Evolutionary conservation across 1,140 invertebrate genomes (phyloP), one percentile per base, ranked within the genome.

Genomic region (Microplitis mediator): DNA sequence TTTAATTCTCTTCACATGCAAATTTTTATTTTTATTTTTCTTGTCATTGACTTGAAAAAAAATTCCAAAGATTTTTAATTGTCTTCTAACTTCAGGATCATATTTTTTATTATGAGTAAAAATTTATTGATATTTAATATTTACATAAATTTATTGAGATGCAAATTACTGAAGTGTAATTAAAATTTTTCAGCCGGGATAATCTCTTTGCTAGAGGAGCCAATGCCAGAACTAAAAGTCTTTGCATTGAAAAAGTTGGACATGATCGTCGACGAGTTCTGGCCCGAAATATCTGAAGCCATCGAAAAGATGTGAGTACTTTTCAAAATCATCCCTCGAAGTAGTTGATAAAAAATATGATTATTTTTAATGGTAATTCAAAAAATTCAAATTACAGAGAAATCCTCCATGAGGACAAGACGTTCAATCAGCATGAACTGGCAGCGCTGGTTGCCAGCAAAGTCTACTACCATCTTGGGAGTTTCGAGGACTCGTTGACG

Each of bases 401-500:
- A 90, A 96, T 97, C 79, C 89, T 99, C 16, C 95, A 98, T 83
- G 98, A 99, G 88, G 95, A 99, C 81, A 91, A 94, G 79, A 87
- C 85, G 11, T 99, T 99, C 81, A 91, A 91, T 31, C 93, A 98
- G 79, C 93, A 95, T 79, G 92, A 98, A 78, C 85, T 99, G 58
- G 98, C 98, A 64, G 97, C 98, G 34, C 90, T 99, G 74, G 96
- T 99, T 32, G 97, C 97, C 4, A 99, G 97, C 76, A 99, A 99
- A 89, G 97, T 99, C 4, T 99, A 99, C 82, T 99, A 98, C 87
- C 97, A 99, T 86, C 89, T 99, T 63, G 97, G 97, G 35, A 95
- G 95, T 4, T 99, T 97, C 88, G 95, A 98, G 84, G 96, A 99
- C 87, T 97, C 97, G 0, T 83, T 99, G 69, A 95, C 94, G 36